These are phyloP conservation scores for Xenus cinereus DNA, from an alignment of 2,113 vertebrate genomes.

Conservation along the genomic window DNA sequence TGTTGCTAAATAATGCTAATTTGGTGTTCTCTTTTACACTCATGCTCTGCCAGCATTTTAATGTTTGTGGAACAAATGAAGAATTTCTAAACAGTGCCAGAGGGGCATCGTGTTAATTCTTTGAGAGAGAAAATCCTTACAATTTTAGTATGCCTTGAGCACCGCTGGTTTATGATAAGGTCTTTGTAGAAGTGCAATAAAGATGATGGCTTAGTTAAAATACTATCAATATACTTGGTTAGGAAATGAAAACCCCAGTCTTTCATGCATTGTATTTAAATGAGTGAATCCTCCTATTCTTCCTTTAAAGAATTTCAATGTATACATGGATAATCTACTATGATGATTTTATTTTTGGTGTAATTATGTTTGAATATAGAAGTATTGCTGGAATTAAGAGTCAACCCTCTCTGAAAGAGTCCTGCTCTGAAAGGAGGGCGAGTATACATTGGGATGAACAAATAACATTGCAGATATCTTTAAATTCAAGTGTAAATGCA, in stretches of 20 bases:
- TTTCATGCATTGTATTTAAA: neutral
- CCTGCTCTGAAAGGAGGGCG: neutral
- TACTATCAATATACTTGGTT: conserved; percentile 5
- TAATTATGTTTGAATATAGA: neutral
- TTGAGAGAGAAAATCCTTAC: conserved; percentile 31
- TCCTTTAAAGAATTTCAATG: neutral
- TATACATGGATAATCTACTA: neutral
- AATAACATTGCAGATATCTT: neutral
- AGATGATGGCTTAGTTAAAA: conserved; percentile 56
- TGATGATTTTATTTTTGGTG: neutral
- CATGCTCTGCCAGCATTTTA: conserved; percentile 27
- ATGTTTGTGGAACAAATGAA: conserved; percentile 43
- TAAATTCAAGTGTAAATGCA: neutral
- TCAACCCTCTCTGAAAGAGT: neutral
- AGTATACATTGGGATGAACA: neutral
- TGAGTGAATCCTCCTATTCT: neutral
- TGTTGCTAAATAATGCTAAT: conserved; percentile 51
- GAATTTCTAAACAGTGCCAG: conserved; percentile 50
- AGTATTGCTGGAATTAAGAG: neutral
- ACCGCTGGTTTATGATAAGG: neutral
- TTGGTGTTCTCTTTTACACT: neutral
- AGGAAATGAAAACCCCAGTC: neutral
- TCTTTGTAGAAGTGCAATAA: conserved; percentile 26
- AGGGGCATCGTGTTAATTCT: conserved; percentile 37
- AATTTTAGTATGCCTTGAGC: conserved; percentile 13